phyloP scores from a whole-genome alignment of 2,888 invertebrate genomes.

The Apodemia duryi region DNA sequence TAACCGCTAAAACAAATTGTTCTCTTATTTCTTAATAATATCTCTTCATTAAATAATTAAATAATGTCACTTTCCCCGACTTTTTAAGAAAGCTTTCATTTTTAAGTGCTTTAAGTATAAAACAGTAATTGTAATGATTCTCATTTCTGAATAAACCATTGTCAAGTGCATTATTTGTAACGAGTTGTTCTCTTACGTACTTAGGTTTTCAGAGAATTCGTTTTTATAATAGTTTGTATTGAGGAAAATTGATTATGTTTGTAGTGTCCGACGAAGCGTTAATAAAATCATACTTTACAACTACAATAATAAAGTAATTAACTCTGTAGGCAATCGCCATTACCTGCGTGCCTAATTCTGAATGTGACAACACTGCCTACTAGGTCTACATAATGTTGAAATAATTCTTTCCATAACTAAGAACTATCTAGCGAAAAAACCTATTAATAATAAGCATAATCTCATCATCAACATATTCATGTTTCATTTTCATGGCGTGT shows the following conservation, averaged over 20 bases:
- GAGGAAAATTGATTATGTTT: not conserved
- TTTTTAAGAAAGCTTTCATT: not conserved
- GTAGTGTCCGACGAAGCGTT: constrained; percentile 1
- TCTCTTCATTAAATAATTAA: not conserved
- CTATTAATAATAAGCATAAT: too few relatives aligned
- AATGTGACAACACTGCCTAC: too few relatives aligned
- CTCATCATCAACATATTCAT: too few relatives aligned
- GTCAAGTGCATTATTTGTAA: constrained; percentile 1
- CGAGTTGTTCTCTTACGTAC: constrained; percentile 1
- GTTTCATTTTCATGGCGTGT: too few relatives aligned
- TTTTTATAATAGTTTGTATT: constrained; percentile 6
- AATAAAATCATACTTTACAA: not conserved
- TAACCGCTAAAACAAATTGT: not conserved
- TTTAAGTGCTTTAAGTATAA: not conserved
- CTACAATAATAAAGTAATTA: not conserved
- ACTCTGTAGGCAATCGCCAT: not conserved
- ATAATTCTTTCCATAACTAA: too few relatives aligned
- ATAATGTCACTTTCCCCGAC: not conserved
- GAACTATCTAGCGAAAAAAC: too few relatives aligned
- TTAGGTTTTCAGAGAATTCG: constrained; percentile 1
- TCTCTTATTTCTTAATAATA: not conserved
- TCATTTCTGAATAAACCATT: not conserved
- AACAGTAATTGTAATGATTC: not conserved
- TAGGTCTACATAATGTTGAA: too few relatives aligned
- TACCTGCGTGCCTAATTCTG: too few relatives aligned